Evolutionary conservation across 2,113 vertebrate genomes (phyloP).

Genomic region (Nipponia nippon): DNA sequence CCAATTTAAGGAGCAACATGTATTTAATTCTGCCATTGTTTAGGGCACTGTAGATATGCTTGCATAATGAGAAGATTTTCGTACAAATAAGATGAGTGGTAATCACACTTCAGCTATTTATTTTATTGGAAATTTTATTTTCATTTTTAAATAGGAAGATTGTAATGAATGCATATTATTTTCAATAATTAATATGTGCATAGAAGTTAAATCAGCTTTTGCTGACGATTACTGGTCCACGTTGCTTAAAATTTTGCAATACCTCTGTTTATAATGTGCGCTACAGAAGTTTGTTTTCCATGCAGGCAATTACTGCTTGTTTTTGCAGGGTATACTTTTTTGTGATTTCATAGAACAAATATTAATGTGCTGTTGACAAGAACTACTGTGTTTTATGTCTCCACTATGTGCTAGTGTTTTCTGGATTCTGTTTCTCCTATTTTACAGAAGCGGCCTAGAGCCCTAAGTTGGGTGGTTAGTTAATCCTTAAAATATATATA

Average conservation of each 20-base stretch:
- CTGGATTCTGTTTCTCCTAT: neutral
- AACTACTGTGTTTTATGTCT: constrained; percentile 50
- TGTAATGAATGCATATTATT: constrained; percentile 42
- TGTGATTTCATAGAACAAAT: constrained; percentile 16
- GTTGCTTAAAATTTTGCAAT: constrained; percentile 36
- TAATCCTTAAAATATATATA: neutral
- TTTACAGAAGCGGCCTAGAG: neutral
- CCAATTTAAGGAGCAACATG: constrained; percentile 33
- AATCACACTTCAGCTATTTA: constrained; percentile 77
- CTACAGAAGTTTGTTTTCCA: neutral
- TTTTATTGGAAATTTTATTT: constrained; percentile 69
- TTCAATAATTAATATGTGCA: constrained; percentile 46
- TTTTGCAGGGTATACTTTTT: constrained; percentile 55
- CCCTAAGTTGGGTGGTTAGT: neutral
- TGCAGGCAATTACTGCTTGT: constrained; percentile 44
- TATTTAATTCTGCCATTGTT: constrained; percentile 59
- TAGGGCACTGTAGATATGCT: constrained; percentile 61
- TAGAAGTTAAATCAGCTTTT: constrained; percentile 41
- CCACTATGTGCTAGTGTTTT: constrained; percentile 9
- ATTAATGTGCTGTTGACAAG: neutral
- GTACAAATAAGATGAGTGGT: constrained; percentile 50
- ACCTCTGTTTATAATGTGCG: constrained; percentile 45
- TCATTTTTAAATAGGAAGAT: constrained; percentile 68
- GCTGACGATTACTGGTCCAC: constrained; percentile 48
- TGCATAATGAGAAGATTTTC: constrained; percentile 40